Evolutionary conservation across 2,113 vertebrate genomes (phyloP), one percentile per base, ranked within the genome.

Genomic region (Pagrus major): DNA sequence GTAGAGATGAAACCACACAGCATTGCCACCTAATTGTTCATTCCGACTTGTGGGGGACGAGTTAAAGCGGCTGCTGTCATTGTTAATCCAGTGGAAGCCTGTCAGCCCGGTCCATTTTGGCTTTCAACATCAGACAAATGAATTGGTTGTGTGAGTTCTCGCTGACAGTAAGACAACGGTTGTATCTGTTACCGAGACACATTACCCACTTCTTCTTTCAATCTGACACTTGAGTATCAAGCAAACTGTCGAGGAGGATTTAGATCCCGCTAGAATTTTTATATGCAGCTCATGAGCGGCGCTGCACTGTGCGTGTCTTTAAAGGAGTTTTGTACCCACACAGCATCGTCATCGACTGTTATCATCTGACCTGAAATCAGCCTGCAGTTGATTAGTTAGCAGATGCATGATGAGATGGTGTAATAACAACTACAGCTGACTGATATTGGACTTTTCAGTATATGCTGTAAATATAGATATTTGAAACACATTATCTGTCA

Each of bases 111-210:
- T 73, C 79, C 63, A 63, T 81, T 81, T 76, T 66, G 51, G 49
- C 84, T 81, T 77, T 80, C 86, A 80, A 42, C 75, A 63, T 83
- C 69, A 78, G 79, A 81, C 61, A 78, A 81, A 71, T 65, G 64
- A 86, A 88, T 76, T 79, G 81, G 55, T 51, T 66, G 73, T 81
- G 80, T 79, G 76, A 83, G 67, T 77, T 78, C 66, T 64, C 41
- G 33, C 69, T 81, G 76, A 80, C 86, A 83, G 76, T 0, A 10
- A 82, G 74, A 67, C 49, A 67, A 80, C 39, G 10, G 44, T 69
- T 35, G 51, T 78, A 83, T 80, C 64, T 44, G 76, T 80, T 66
- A 80, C 76, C n/a, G 72, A 85, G 52, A 81, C 37, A n/a, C 59
- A 71, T 81, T 75, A 35, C 42, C 51, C 63, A 35, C 49, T 74